Percentiles rank a stretch among this genome's conserved stretches.
phyloP scores from a whole-genome alignment of 2,113 vertebrate genomes.

The Macaca mulatta region DNA sequence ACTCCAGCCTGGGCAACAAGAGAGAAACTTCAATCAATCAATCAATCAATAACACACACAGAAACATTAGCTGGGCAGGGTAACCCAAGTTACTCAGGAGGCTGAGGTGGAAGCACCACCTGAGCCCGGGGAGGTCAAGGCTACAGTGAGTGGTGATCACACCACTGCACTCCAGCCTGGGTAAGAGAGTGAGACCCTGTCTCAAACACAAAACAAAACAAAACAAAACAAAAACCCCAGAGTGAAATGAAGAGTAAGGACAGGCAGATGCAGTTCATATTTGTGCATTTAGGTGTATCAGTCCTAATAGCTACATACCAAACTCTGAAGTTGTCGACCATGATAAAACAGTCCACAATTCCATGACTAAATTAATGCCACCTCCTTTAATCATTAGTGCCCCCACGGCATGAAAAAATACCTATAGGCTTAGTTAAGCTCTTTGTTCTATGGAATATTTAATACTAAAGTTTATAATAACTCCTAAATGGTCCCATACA shows the following conservation, averaged over 20 bases:
- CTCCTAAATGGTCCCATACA: not conserved
- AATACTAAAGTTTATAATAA: not conserved
- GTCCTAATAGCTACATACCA: not conserved
- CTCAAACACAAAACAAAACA: too few species aligned
- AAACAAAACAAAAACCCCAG: too few species aligned
- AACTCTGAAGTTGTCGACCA: not conserved
- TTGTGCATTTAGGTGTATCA: not conserved
- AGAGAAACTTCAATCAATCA: too few species aligned
- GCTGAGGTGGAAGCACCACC: too few species aligned
- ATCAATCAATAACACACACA: too few species aligned
- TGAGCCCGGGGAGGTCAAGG: too few species aligned
- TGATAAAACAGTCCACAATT: not conserved
- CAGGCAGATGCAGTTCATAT: not conserved
- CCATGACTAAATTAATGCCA: not conserved
- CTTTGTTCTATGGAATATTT: not conserved
- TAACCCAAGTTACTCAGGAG: too few species aligned
- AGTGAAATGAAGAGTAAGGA: not conserved
- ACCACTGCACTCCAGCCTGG: too few species aligned
- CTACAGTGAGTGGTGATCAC: too few species aligned
- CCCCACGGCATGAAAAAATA: not conserved
- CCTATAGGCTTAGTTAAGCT: not conserved
- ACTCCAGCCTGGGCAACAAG: too few species aligned
- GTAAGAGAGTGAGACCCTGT: too few species aligned
- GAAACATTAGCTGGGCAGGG: too few species aligned
- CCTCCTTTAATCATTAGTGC: not conserved